These are phyloP conservation scores for Panthera uncia DNA, from an alignment of 2,113 vertebrate species.

Conservation along the genomic window DNA sequence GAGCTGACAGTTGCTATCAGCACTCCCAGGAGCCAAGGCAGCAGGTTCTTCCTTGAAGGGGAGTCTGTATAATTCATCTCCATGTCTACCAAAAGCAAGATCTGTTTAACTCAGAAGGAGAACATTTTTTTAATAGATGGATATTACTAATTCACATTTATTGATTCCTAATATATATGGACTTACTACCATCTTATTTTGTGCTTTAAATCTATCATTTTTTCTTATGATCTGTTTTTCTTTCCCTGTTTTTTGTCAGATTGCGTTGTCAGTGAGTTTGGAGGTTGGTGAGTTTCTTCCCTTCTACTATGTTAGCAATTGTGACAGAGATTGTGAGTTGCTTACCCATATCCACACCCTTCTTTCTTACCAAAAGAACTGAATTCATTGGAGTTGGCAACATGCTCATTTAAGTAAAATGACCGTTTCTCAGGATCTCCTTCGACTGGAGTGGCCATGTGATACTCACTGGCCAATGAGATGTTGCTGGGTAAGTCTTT, in stretches of 20 bases:
- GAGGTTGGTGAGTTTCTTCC: not conserved
- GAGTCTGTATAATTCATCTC: not conserved
- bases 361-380: not conserved
- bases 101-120: not conserved
- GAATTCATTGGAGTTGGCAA: not conserved
- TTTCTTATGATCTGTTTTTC: not conserved
- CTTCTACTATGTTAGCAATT: not conserved
- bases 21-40: not conserved
- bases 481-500: not conserved
- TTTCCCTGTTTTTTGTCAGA: not conserved
- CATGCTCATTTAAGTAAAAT: not conserved
- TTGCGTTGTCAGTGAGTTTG: not conserved
- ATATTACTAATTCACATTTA: not conserved
- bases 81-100: not conserved
- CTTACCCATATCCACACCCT: not conserved
- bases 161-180: not conserved
- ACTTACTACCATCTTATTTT: not conserved
- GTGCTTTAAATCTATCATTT: not conserved
- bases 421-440: not conserved
- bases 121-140: not conserved
- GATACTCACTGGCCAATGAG: not conserved
- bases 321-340: not conserved
- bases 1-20: not conserved
- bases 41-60: not conserved
- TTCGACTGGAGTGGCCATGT: not conserved